Conservation (phyloP, 2,888 invertebrate species). For the Coleophora flavipennella region DNA sequence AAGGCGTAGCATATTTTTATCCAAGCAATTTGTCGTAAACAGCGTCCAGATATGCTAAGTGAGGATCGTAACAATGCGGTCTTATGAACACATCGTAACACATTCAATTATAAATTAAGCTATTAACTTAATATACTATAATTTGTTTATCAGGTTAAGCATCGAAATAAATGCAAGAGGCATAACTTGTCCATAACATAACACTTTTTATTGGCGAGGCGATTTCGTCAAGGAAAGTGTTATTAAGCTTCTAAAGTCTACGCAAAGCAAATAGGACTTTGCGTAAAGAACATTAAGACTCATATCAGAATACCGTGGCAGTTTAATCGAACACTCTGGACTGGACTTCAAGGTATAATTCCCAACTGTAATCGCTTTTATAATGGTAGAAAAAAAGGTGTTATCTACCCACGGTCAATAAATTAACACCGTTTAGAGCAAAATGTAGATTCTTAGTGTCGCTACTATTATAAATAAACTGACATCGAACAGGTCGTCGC, state of each 20-base stretch:
- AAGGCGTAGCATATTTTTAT: conserved; percentile 28
- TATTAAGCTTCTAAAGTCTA: conserved; percentile 29
- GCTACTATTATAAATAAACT: conserved; percentile 70
- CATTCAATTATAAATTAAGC: conserved; percentile 72
- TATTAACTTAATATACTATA: conserved; percentile 70
- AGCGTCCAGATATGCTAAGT: conserved; percentile 44
- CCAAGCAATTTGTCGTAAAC: conserved; percentile 52
- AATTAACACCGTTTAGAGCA: conserved; percentile 73
- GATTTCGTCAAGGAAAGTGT: conserved; percentile 63
- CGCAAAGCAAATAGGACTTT: conserved; percentile 28
- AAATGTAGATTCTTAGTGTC: conserved; percentile 71
- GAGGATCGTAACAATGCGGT: conserved; percentile 55
- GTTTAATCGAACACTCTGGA: conserved; percentile 43
- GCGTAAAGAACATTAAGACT: conserved; percentile 20
- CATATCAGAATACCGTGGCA: conserved; percentile 17
- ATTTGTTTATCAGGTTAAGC: conserved; percentile 73
- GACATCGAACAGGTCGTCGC: conserved; percentile 41
- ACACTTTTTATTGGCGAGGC: conserved; percentile 69
- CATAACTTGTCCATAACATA: conserved; percentile 70
- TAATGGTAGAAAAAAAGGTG: conserved; percentile 71
- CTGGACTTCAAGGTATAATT: conserved; percentile 67
- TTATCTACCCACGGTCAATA: conserved; percentile 73
- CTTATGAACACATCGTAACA: conserved; percentile 60
- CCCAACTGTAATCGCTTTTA: conserved; percentile 72
- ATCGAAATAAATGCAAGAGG: conserved; percentile 72